Conservation (phyloP, 2,888 invertebrate species). For the Perdita meconis region DNA sequence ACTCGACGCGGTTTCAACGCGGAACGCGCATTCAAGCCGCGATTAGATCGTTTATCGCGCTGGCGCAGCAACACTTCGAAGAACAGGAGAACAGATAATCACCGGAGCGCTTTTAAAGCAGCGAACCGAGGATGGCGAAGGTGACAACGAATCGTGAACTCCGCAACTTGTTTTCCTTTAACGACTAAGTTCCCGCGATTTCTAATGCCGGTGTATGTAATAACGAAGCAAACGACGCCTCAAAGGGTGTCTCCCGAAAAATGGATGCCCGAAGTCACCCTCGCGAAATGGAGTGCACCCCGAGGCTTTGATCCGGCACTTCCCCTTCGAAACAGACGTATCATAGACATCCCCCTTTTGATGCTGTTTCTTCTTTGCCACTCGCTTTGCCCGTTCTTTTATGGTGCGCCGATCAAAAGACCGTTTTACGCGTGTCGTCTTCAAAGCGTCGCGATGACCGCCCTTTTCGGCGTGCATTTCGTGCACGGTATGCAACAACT, state of each 20-base stretch:
- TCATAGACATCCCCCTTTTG: constrained; percentile 34
- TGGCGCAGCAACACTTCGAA: neutral
- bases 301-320: constrained; percentile 1
- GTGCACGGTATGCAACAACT: constrained; percentile 32
- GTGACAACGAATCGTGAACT: constrained; percentile 24
- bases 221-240: neutral
- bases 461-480: constrained; percentile 52
- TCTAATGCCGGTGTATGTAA: neutral
- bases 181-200: too few species aligned
- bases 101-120: neutral
- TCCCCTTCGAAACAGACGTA: constrained; percentile 32
- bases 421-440: constrained; percentile 30
- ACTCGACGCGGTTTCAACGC: constrained; percentile 17
- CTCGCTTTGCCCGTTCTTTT: constrained; percentile 37
- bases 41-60: constrained; percentile 54
- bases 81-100: neutral
- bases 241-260: constrained; percentile 1
- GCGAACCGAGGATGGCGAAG: constrained; percentile 30
- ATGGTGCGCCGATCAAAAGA: constrained; percentile 47
- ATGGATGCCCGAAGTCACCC: constrained; percentile 2
- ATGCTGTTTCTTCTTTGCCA: neutral
- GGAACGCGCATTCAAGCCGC: neutral
- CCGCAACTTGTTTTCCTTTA: neutral
- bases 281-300: neutral
- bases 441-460: constrained; percentile 44